These are phyloP conservation scores for Pseudocheirus occidentalis DNA, from an alignment of 2,797 vertebrate species.

Conservation along the genomic window DNA sequence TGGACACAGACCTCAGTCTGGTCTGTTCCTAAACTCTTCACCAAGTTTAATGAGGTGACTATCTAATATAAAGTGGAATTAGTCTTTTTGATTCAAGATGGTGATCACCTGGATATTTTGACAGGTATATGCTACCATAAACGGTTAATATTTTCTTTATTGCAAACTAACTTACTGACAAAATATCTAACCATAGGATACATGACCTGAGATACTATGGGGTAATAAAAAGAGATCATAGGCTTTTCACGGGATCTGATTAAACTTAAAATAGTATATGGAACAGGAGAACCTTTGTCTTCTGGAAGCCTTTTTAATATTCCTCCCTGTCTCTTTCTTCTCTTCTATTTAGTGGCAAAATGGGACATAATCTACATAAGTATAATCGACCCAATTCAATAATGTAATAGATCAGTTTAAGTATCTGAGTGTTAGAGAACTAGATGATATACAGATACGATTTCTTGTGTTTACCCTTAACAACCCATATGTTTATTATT, in stretches of 20 bases:
- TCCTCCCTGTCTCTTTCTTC: background rate
- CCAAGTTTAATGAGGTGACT: background rate
- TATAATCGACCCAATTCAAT: background rate
- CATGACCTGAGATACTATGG: background rate
- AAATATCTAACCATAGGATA: background rate
- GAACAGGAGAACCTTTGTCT: background rate
- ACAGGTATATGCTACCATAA: background rate
- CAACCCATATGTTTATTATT: background rate
- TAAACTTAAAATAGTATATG: background rate
- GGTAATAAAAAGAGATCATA: background rate
- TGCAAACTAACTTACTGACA: background rate
- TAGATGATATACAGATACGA: background rate
- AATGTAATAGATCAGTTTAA: background rate
- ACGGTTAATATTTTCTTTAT: background rate
- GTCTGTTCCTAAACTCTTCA: background rate
- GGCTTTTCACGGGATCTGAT: background rate
- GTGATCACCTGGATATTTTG: background rate
- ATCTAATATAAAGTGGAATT: background rate
- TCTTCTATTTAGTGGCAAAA: background rate
- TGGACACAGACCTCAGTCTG: background rate
- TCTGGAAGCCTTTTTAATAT: background rate
- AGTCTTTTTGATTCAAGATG: background rate
- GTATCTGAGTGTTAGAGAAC: background rate
- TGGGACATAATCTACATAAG: background rate
- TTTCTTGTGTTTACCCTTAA: background rate